These are phyloP conservation scores for Battus philenor DNA, from an alignment of 1,140 invertebrate species.

Conservation along the genomic window DNA sequence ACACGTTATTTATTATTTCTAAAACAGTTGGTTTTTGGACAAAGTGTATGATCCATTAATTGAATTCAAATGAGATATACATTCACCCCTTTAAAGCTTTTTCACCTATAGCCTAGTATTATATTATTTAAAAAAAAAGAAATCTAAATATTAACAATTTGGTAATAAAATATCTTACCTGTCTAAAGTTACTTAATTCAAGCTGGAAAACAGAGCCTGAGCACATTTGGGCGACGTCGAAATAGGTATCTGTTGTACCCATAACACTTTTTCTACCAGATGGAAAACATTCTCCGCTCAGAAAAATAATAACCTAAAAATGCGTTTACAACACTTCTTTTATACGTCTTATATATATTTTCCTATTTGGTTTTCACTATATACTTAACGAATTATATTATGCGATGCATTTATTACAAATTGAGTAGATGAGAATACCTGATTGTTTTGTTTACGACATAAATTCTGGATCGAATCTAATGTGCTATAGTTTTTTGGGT, in stretches of 20 bases:
- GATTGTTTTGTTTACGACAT: neutral
- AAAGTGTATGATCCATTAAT: too few species aligned
- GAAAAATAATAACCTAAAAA: slow-evolving; percentile 43
- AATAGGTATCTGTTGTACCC: slow-evolving; percentile 30
- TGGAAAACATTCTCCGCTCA: slow-evolving; percentile 35
- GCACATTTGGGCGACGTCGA: slow-evolving; percentile 40
- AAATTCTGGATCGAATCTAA: neutral
- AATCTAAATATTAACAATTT: too few species aligned
- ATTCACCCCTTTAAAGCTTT: too few species aligned
- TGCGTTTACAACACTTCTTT: neutral
- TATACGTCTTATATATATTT: neutral
- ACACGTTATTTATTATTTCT: too few species aligned
- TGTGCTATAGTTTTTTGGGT: neutral
- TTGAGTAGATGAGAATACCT: slow-evolving; percentile 4
- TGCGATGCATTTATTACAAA: too few species aligned
- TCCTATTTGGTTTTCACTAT: too few species aligned
- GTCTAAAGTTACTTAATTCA: slow-evolving; percentile 26
- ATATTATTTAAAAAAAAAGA: too few species aligned
- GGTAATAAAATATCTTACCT: too few species aligned
- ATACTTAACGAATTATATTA: too few species aligned
- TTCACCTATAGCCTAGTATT: too few species aligned
- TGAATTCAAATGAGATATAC: too few species aligned
- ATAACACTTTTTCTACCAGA: neutral
- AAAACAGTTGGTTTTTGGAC: too few species aligned
- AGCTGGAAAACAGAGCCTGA: slow-evolving; percentile 34